Percentiles rank a stretch among this genome's conserved stretches.
These are phyloP conservation scores for Periophthalmodon schlosseri DNA, from an alignment of 2,113 vertebrate genomes.

Conservation along the genomic window DNA sequence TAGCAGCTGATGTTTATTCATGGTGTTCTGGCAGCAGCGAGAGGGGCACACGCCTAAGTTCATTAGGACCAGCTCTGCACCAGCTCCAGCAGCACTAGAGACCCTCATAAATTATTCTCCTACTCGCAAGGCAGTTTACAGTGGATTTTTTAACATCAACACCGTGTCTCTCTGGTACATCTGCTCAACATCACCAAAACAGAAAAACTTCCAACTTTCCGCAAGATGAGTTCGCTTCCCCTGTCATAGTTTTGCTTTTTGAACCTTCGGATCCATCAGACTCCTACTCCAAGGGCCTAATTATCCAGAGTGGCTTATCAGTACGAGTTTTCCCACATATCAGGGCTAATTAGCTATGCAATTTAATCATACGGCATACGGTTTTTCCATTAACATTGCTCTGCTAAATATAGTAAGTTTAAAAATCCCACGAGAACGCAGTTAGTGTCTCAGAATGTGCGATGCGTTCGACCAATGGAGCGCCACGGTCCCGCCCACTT, in stretches of 20 bases:
- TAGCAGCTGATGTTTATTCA: constrained; percentile 79
- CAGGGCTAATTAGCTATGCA: not conserved
- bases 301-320: constrained; percentile 53
- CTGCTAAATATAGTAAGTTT: too few species aligned
- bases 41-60: constrained; percentile 59
- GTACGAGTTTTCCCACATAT: constrained; percentile 33
- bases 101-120: constrained; percentile 70
- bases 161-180: not conserved
- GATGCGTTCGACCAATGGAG: too few species aligned
- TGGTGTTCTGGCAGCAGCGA: constrained; percentile 58
- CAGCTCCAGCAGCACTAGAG: constrained; percentile 36
- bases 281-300: constrained; percentile 47
- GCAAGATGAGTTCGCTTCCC: constrained; percentile 10
- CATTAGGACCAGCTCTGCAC: constrained; percentile 60
- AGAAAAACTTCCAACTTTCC: not conserved
- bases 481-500: too few species aligned
- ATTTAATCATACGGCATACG: not conserved
- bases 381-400: not conserved
- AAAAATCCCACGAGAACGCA: too few species aligned
- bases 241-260: not conserved
- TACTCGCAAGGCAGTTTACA: constrained; percentile 17
- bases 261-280: constrained; percentile 17
- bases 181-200: not conserved
- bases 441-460: too few species aligned
- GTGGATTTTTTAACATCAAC: constrained; percentile 2